A percentile compares a stretch with the other conserved stretches of the same genome.
These are phyloP conservation scores for Lithophane leautieri DNA, from an alignment of 2,888 invertebrate species.

Conservation along the genomic window DNA sequence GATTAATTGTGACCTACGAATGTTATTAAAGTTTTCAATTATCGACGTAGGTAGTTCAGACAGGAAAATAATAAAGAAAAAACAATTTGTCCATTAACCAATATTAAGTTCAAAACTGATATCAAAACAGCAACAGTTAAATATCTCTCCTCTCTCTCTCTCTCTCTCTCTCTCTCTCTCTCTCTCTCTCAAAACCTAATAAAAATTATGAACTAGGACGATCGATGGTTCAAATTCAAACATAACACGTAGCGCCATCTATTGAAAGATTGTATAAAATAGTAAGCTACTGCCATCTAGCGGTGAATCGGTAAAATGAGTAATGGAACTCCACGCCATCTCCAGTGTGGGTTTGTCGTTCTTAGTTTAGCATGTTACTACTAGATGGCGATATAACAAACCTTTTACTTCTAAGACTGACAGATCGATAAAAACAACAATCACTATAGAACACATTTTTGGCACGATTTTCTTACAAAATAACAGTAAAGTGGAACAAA, in stretches of 20 bases:
- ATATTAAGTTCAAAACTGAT: background rate
- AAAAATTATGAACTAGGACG: background rate
- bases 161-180: background rate
- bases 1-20: constrained; percentile 58
- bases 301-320: background rate
- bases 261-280: background rate
- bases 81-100: background rate
- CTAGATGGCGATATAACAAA: constrained; percentile 57
- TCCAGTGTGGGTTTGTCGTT: background rate
- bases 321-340: background rate
- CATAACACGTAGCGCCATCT: constrained; percentile 32
- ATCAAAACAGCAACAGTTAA: background rate
- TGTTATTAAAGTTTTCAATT: constrained; percentile 40
- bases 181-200: background rate
- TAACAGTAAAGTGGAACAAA: background rate
- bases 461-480: background rate
- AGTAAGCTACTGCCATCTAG: constrained; percentile 33
- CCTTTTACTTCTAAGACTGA: background rate
- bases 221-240: too few species aligned
- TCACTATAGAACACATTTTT: background rate
- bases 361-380: background rate
- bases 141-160: background rate
- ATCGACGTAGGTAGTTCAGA: background rate
- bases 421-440: background rate
- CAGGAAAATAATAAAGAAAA: background rate